Percentiles rank a stretch among this genome's conserved stretches.
Evolutionary conservation across 2,113 vertebrate species (phyloP).

Genomic region (Ranitomeya imitator): DNA sequence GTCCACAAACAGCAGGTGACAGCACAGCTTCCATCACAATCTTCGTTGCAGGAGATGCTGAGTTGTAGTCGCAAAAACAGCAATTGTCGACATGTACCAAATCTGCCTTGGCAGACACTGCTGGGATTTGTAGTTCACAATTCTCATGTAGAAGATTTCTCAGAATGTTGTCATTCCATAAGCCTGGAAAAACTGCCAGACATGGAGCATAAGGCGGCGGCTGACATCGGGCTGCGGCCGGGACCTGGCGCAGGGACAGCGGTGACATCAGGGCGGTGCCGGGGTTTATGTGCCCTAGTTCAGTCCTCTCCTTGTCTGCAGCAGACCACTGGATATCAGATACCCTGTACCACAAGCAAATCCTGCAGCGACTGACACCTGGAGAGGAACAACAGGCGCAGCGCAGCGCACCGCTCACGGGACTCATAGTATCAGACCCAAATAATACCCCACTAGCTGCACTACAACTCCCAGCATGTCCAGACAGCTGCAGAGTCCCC

Average conservation of each 20-base stretch:
- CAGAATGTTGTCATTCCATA: not conserved
- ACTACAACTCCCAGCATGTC: not conserved
- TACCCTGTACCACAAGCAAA: not conserved
- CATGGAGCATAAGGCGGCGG: not conserved
- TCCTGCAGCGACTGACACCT: not conserved
- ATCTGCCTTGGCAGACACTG: too few species aligned
- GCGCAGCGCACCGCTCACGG: not conserved
- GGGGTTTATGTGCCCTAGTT: conserved; percentile 2
- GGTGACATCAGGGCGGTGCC: conserved; percentile 19
- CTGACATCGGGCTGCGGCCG: not conserved
- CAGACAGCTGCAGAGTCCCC: not conserved
- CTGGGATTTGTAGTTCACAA: not conserved
- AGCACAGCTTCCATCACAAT: not conserved
- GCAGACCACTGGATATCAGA: not conserved
- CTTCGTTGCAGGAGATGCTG: not conserved
- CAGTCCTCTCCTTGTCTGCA: conserved; percentile 17
- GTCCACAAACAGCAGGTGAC: too few species aligned
- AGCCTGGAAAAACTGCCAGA: not conserved
- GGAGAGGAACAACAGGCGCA: not conserved
- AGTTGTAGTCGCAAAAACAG: not conserved
- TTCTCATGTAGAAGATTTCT: not conserved
- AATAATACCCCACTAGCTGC: not conserved
- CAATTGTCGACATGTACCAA: not conserved
- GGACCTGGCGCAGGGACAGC: not conserved
- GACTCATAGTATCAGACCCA: not conserved